Percentiles rank a stretch among this genome's conserved stretches.
Conservation (phyloP, 2,113 vertebrate species). For the Rhinolophus ferrumequinum region DNA sequence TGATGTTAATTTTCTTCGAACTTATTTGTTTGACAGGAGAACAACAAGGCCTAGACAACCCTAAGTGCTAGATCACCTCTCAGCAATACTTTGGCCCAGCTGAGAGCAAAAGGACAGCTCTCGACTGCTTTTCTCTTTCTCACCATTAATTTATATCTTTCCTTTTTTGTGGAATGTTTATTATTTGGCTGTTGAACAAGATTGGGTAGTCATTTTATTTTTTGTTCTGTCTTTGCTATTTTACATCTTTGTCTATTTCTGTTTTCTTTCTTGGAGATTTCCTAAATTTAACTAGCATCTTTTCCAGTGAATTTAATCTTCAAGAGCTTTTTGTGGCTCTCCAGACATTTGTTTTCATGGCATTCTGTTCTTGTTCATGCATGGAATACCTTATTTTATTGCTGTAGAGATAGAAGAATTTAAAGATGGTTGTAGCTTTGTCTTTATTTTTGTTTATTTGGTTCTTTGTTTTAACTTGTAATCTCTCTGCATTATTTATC, state of each 20-base stretch:
- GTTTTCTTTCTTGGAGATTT: constrained; percentile 46
- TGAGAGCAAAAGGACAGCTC: neutral
- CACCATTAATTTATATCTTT: neutral
- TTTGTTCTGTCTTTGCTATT: constrained; percentile 9
- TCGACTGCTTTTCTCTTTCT: neutral
- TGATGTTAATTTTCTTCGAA: neutral
- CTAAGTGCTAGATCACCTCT: neutral
- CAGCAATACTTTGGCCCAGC: neutral
- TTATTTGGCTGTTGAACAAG: neutral
- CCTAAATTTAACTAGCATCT: constrained; percentile 48
- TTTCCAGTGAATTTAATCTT: constrained; percentile 65
- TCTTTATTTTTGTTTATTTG: neutral
- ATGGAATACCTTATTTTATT: neutral
- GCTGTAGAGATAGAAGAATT: neutral
- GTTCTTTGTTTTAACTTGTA: neutral
- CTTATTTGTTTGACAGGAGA: neutral
- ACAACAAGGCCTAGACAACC: neutral
- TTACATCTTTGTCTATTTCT: constrained; percentile 42
- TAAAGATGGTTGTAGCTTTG: neutral
- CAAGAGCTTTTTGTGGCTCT: constrained; percentile 16
- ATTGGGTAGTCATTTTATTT: neutral
- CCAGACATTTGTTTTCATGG: constrained; percentile 16
- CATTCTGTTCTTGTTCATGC: constrained; percentile 30
- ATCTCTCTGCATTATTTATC: neutral
- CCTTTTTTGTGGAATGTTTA: neutral